A percentile compares a stretch with the other conserved stretches of the same genome.
These are phyloP conservation scores for Apodemus agrarius DNA, from an alignment of 2,797 vertebrate genomes.

Conservation along the genomic window DNA sequence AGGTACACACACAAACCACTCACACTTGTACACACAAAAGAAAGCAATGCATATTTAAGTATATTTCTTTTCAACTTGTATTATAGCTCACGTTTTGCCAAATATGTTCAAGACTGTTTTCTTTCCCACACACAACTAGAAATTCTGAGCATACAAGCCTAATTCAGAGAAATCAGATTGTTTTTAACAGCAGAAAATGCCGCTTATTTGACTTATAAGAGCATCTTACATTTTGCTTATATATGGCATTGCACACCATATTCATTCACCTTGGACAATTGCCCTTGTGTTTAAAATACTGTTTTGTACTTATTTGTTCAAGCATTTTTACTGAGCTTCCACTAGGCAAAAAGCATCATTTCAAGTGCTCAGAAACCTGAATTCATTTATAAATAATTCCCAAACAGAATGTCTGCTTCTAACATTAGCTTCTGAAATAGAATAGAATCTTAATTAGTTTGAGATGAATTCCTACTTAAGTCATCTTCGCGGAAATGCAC, in stretches of 20 bases:
- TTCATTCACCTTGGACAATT: slow-evolving; percentile 44
- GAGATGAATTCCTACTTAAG: slow-evolving; percentile 78
- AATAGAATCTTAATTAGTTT: slow-evolving; percentile 80
- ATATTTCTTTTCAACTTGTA: background rate
- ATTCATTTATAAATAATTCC: slow-evolving; percentile 80
- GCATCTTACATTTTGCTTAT: background rate
- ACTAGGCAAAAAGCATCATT: slow-evolving; percentile 58
- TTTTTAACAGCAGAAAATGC: background rate
- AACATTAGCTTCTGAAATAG: slow-evolving; percentile 76
- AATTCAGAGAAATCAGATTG: background rate
- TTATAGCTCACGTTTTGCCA: background rate
- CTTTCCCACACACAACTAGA: background rate
- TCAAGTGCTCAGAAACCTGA: slow-evolving; percentile 58
- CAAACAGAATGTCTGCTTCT: slow-evolving; percentile 73
- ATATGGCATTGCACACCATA: background rate
- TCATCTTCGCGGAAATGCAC: slow-evolving; percentile 76
- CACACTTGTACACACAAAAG: background rate
- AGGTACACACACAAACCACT: background rate
- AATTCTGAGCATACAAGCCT: background rate
- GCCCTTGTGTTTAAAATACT: slow-evolving; percentile 29
- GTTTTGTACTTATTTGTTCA: slow-evolving; percentile 56
- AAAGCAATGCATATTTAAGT: slow-evolving; percentile 35
- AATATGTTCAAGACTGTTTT: background rate
- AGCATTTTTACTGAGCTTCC: slow-evolving; percentile 44
- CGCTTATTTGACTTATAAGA: background rate